Percentiles rank a stretch among this genome's conserved stretches.
Evolutionary conservation across 2,113 vertebrate genomes (phyloP).

Genomic region (Carassius auratus): DNA sequence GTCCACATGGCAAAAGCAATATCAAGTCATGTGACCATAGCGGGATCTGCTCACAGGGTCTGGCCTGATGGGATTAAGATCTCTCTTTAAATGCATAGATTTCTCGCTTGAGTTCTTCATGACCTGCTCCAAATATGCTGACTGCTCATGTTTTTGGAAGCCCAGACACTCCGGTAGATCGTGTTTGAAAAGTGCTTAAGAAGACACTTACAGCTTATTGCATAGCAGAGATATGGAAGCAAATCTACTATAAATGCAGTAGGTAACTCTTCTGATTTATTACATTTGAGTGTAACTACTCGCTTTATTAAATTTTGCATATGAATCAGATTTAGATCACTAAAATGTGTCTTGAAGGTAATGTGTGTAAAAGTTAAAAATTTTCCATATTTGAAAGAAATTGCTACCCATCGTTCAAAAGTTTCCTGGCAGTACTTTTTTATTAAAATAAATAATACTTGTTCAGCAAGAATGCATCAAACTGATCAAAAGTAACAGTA

Average conservation of each 20-base stretch:
- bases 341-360: background rate
- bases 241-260: conserved; percentile 21
- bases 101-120: conserved; percentile 38
- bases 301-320: conserved; percentile 7
- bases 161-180: conserved; percentile 32
- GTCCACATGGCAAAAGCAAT: conserved; percentile 33
- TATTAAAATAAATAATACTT: background rate
- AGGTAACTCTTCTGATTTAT: background rate
- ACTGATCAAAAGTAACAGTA: background rate
- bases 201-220: background rate
- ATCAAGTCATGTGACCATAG: conserved; percentile 20
- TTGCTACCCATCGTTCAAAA: background rate
- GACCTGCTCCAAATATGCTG: conserved; percentile 46
- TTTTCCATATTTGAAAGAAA: background rate
- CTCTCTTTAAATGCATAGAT: conserved; percentile 50
- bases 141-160: conserved; percentile 39
- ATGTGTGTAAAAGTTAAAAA: background rate
- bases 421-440: background rate
- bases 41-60: conserved; percentile 24
- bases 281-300: background rate
- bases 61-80: conserved; percentile 43
- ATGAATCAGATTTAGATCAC: conserved; percentile 7
- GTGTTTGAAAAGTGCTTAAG: conserved; percentile 44
- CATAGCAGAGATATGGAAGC: conserved; percentile 18
- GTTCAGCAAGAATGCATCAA: background rate